Base-by-base conservation (phyloP, 2,888 invertebrate genomes). In the Rotaria sp. region DNA sequence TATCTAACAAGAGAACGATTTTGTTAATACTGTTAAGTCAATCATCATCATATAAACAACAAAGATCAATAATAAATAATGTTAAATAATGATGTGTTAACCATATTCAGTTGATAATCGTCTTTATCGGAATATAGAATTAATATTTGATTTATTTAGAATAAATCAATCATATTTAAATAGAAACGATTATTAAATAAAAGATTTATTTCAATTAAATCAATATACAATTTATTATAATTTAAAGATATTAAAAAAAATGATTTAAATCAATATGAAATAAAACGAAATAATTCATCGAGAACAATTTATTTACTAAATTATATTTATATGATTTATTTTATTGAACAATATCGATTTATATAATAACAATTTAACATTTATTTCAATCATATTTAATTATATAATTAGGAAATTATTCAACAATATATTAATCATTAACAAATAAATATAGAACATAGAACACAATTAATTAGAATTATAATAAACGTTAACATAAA, bases 371-470 rank as follows among this genome's bases (percentile, higher is more conserved):
- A 26, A 45, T 80, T 15, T 45, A 80, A 45, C 45, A 45, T 80
- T 80, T 80, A 80, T 1, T 80, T 4, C 45, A 45, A 45, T n/a
- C 41, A n/a, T 80, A 80, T 80, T 80, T 80, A 80, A 80, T 45
- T 26, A 45, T 80, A 4, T 80, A 45, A 15, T 45, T 80, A 45
- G 26, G 2, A 1, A 80, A 80, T 80, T 80, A 80, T 45, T 80
- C 80, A 35, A 41, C n/a, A n/a, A 45, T 26, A 80, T 45, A 21
- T n/a, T 26, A 35, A 35, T 67, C 11, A 67, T 8, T 18, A 30
- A 67, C 45, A 41, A 45, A 3, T 15, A 10, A 21, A 15, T 26
- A n/a, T n/a, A n/a, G n/a, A n/a, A n/a, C 21, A 41, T 26, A 35
- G 35, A 21, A n/a, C n/a, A n/a, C 21, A 67, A 67, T 38, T 2